Percentiles rank a stretch among this genome's conserved stretches.
These are phyloP conservation scores for Cydia pomonella DNA, from an alignment of 1,140 invertebrate species.

Conservation along the genomic window DNA sequence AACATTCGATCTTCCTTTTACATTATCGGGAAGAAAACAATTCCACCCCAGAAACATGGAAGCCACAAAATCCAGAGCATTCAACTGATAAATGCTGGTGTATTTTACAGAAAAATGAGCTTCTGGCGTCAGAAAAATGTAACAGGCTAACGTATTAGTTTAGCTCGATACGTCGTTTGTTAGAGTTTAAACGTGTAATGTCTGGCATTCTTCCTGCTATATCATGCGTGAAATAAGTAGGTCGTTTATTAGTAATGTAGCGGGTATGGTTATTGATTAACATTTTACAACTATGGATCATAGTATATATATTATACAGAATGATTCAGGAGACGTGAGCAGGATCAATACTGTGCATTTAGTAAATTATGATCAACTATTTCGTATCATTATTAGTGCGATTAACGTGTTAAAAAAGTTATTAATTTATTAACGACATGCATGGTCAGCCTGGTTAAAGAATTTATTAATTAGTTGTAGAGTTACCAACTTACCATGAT, in stretches of 20 bases:
- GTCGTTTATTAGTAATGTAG: not conserved
- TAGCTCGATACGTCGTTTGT: not conserved
- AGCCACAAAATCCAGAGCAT: slow-evolving; percentile 9
- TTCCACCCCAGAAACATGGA: not conserved
- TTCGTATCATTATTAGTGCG: no score
- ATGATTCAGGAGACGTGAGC: no score
- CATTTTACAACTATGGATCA: no score
- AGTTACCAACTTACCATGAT: no score
- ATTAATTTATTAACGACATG: no score
- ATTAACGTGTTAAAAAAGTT: no score
- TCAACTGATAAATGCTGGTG: slow-evolving; percentile 3
- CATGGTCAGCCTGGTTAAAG: no score
- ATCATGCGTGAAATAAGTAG: not conserved
- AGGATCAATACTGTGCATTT: no score
- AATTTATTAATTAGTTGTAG: no score
- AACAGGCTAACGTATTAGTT: not conserved
- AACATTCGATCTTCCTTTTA: slow-evolving; percentile 2
- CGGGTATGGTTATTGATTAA: not conserved
- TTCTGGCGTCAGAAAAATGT: slow-evolving; percentile 1
- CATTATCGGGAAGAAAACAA: not conserved
- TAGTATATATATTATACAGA: no score
- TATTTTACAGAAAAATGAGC: slow-evolving; percentile 21
- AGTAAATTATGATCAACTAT: no score
- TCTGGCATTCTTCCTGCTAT: not conserved
- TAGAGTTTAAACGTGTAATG: not conserved